Conservation (phyloP, 2,797 vertebrate species). For the Knipowitschia caucasica region DNA sequence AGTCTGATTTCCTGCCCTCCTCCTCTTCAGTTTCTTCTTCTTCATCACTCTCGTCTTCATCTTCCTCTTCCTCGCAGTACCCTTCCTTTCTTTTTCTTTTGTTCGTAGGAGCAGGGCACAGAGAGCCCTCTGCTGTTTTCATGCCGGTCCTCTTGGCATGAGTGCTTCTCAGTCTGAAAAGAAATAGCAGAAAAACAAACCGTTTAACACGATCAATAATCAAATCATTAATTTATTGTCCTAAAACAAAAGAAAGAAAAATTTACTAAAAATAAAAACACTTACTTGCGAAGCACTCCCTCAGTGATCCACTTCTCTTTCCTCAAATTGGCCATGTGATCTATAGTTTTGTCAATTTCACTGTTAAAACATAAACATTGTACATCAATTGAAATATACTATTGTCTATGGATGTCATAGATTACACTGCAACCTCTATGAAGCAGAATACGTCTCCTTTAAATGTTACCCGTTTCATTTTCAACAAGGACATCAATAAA, state of each 20-base stretch:
- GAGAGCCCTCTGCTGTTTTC: conserved; percentile 80
- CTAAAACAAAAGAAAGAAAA: no score
- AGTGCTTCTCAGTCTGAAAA: conserved; percentile 83
- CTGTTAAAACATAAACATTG: conserved; percentile 72
- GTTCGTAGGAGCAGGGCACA: conserved; percentile 70
- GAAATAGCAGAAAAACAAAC: conserved; percentile 6
- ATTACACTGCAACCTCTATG: no score
- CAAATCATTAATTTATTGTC: no score
- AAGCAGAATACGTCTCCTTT: no score
- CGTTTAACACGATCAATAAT: not conserved
- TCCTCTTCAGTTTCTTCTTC: conserved; percentile 88
- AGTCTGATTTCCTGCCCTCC: conserved; percentile 85
- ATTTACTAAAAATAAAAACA: conserved; percentile 4
- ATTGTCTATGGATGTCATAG: no score
- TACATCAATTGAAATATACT: no score
- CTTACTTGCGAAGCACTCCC: conserved; percentile 96
- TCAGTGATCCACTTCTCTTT: conserved; percentile 94
- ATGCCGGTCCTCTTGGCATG: conserved; percentile 87
- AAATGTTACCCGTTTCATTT: no score
- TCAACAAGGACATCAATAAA: no score
- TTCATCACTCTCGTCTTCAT: conserved; percentile 89
- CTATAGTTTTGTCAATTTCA: conserved; percentile 97
- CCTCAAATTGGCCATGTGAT: conserved; percentile 92
- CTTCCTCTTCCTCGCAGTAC: conserved; percentile 88
- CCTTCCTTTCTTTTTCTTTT: conserved; percentile 85